Evolutionary conservation across 2,797 vertebrate species (phyloP).

Genomic region (Pelobates cultripes): DNA sequence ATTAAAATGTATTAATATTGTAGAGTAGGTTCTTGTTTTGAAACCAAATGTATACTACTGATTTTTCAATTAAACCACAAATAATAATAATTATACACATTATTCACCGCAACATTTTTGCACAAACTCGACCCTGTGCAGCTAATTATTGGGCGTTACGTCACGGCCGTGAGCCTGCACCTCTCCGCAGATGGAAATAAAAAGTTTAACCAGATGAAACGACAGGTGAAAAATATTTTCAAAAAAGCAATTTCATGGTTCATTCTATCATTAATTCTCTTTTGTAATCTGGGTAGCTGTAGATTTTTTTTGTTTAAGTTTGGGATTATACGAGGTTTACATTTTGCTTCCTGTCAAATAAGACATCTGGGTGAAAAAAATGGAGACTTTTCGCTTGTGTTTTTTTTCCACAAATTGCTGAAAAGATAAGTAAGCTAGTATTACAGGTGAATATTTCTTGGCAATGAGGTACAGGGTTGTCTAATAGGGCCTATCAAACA

Average conservation of each 20-base stretch:
- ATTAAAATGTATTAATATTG: too few relatives aligned
- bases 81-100: too few relatives aligned
- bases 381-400: conserved; percentile 58
- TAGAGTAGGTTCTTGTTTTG: too few relatives aligned
- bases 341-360: conserved; percentile 75
- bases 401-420: conserved; percentile 48
- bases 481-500: conserved; percentile 75
- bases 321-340: conserved; percentile 76
- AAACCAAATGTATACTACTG: too few relatives aligned
- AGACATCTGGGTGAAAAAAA: conserved; percentile 68
- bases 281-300: conserved; percentile 77
- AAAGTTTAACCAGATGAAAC: conserved; percentile 62
- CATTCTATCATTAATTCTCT: conserved; percentile 73
- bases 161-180: conserved; percentile 49
- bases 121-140: conserved; percentile 5
- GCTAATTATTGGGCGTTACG: conserved; percentile 20
- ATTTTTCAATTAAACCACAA: too few relatives aligned
- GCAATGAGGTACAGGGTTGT: conserved; percentile 62
- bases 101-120: background rate
- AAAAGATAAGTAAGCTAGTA: conserved; percentile 61
- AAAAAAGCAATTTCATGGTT: conserved; percentile 87
- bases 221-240: conserved; percentile 75
- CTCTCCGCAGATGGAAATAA: conserved; percentile 40
- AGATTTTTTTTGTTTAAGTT: conserved; percentile 77
- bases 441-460: conserved; percentile 63